Evolutionary conservation across 2,797 vertebrate genomes (phyloP).

Genomic region (Silurus aristotelis): DNA sequence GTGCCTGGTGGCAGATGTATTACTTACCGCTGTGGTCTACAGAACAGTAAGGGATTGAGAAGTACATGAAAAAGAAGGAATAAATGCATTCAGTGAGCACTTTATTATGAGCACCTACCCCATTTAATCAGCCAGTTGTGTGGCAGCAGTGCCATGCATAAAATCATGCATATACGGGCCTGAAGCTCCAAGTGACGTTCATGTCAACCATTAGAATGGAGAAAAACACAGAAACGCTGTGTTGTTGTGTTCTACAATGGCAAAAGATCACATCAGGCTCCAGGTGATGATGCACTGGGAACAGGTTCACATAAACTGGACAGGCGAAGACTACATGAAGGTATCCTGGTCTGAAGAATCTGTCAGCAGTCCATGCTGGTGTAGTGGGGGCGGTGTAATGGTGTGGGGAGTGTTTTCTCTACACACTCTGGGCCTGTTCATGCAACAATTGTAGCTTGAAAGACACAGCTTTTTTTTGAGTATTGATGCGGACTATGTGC

Average conservation of each 20-base stretch:
- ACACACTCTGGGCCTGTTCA: too few species aligned
- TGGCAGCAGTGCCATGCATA: background rate
- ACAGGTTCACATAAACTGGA: background rate
- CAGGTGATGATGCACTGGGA: background rate
- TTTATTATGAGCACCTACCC: background rate
- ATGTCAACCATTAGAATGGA: background rate
- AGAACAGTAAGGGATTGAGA: background rate
- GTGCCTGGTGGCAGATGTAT: background rate
- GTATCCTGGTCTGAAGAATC: background rate
- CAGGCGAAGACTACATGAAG: background rate
- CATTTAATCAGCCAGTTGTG: background rate
- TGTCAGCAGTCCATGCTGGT: too few species aligned
- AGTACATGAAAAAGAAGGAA: background rate
- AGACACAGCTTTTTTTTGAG: too few species aligned
- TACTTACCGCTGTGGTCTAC: background rate
- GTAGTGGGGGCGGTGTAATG: too few species aligned
- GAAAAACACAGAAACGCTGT: background rate
- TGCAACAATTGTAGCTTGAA: too few species aligned
- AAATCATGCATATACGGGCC: background rate
- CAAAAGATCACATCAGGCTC: background rate
- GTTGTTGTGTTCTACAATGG: background rate
- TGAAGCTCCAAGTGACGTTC: background rate
- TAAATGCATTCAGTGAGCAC: background rate
- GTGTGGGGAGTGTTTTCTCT: too few species aligned
- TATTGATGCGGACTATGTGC: too few species aligned